Base-by-base conservation (phyloP, 1,140 invertebrate species). In the Chironomus tepperi region DNA sequence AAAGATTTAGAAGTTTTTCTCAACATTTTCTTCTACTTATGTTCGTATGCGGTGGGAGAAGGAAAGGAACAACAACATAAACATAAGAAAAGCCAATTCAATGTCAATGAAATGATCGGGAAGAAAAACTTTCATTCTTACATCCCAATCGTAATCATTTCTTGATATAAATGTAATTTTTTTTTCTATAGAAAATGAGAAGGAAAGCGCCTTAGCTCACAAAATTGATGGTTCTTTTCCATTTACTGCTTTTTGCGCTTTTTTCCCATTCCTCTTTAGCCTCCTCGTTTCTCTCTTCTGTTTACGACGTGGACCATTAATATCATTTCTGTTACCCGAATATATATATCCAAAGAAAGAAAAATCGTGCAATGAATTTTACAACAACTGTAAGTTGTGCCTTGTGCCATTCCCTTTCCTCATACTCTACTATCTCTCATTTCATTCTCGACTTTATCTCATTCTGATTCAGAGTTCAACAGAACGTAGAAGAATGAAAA, bases 291-390 rank as follows among this genome's bases (percentile, higher is more conserved):
- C 3, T 57, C 12, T 70, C 18, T 19, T 70, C 65, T 70, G 65
- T 70, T 70, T 70, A 70, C 65, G 65, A 70, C 65, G 65, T 70
- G 65, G 65, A 70, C 65, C 65, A 70, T 70, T 70, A 70, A 70
- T 70, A 70, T 70, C 65, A 70, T 70, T 70, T 6, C 65, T 70
- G n/a, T 70, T 70, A 19, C 65, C 65, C 16, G 65, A 70, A 15
- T 15, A n/a, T 57, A 57, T 57, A 57, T 57, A 15, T 1, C 12
- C 12, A 57, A 8, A 47, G 43, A 57, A 57, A 57, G 47, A 57
- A 70, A n/a, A 70, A 70, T 70, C 65, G 65, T 70, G 65, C 65
- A 16, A 70, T 70, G 65, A 70, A 70, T 70, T 70, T 70, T 70
- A 70, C 65, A 70, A 19, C 65, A 70, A 70, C 18, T 34, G 24